phyloP scores from a whole-genome alignment of 2,797 vertebrate genomes.

The Phaenicophaeus curvirostris region DNA sequence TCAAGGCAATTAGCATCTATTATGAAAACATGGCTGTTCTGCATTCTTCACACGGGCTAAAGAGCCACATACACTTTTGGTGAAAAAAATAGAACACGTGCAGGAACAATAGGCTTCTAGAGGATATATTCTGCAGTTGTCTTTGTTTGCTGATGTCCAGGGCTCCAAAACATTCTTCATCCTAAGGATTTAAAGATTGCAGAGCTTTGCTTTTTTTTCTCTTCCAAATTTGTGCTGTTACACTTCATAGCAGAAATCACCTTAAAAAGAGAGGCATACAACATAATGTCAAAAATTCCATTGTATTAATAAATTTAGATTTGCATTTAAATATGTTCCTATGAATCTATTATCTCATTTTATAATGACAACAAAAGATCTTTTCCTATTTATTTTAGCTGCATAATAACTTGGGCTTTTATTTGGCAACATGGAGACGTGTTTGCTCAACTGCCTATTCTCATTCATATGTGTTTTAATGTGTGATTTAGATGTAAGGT shows the following conservation, averaged over 20 bases:
- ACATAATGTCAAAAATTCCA: background rate
- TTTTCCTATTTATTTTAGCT: constrained; percentile 3
- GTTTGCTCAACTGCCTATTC: background rate
- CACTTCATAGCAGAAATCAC: background rate
- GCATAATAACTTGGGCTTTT: background rate
- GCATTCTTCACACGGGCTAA: background rate
- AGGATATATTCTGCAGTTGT: background rate
- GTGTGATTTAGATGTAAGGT: background rate
- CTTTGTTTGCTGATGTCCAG: background rate
- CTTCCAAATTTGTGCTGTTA: background rate
- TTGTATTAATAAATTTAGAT: constrained; percentile 17
- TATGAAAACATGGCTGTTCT: background rate
- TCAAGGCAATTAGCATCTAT: constrained; percentile 15
- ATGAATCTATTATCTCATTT: background rate
- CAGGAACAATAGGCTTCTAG: background rate
- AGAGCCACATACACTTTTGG: background rate
- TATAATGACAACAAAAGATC: background rate
- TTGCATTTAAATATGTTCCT: constrained; percentile 3
- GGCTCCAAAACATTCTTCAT: background rate
- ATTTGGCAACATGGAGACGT: background rate
- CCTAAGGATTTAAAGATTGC: background rate
- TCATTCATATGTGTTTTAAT: background rate
- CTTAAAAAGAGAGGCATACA: background rate
- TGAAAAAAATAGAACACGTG: background rate
- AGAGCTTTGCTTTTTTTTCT: background rate